Conservation (phyloP, 2,888 invertebrate genomes). For the Rambutsinella grinnellia region DNA sequence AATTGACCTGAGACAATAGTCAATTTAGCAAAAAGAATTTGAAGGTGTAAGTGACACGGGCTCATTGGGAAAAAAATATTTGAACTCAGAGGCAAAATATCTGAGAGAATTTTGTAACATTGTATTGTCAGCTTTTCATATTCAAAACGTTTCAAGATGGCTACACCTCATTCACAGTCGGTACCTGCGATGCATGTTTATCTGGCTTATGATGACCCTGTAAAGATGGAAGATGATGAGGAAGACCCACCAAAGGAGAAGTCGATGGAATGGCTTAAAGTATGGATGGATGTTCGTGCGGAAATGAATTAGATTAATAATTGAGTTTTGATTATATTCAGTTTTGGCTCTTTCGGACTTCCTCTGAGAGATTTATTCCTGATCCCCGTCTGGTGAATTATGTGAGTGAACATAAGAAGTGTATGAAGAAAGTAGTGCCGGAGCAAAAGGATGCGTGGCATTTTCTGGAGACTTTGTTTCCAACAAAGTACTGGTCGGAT, state of each 20-base stretch:
- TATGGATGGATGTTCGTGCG: not conserved
- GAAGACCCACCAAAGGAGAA: conserved; percentile 48
- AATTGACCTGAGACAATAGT: not conserved
- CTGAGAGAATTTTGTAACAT: no score
- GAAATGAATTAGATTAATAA: not conserved
- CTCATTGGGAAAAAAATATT: not conserved
- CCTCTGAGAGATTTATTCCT: conserved; percentile 49
- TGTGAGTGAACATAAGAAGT: conserved; percentile 48
- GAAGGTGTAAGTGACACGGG: not conserved
- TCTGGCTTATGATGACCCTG: conserved; percentile 33
- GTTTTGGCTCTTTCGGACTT: conserved; percentile 51
- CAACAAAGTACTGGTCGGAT: conserved; percentile 46
- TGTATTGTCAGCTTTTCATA: not conserved
- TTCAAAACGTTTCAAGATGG: conserved; percentile 23
- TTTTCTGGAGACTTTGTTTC: conserved; percentile 45
- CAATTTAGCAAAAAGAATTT: not conserved
- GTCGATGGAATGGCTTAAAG: conserved; percentile 43
- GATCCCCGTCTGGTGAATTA: conserved; percentile 49
- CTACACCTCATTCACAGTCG: conserved; percentile 38
- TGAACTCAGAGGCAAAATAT: not conserved
- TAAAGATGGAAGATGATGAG: conserved; percentile 37
- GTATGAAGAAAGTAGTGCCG: conserved; percentile 28
- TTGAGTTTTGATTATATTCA: not conserved
- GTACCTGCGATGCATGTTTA: conserved; percentile 46
- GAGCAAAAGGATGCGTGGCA: conserved; percentile 11